Percentiles rank a stretch among this genome's conserved stretches.
These are phyloP conservation scores for Podilymbus podiceps DNA, from an alignment of 2,113 vertebrate species.

Conservation along the genomic window DNA sequence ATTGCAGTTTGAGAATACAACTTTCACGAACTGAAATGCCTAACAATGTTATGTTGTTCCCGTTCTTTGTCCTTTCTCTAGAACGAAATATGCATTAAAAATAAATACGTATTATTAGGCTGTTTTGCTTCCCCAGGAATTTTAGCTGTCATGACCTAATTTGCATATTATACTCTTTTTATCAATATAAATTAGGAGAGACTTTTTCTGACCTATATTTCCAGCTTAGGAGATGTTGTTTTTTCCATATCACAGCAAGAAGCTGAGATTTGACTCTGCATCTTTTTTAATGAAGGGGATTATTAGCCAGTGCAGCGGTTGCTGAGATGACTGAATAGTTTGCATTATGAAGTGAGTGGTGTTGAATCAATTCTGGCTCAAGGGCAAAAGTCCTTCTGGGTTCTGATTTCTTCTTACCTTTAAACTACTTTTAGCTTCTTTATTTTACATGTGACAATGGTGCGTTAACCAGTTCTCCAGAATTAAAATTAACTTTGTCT, in stretches of 20 bases:
- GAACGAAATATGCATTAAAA: slow-evolving; percentile 27
- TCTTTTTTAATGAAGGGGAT: slow-evolving; percentile 36
- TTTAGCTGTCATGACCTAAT: slow-evolving; percentile 5
- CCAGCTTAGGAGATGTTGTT: slow-evolving; percentile 15
- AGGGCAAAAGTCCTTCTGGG: neutral
- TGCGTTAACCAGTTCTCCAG: neutral
- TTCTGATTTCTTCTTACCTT: neutral
- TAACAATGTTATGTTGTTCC: neutral
- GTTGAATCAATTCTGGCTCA: slow-evolving; percentile 25
- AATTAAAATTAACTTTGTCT: neutral
- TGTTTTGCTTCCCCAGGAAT: neutral
- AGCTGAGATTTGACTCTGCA: slow-evolving; percentile 9
- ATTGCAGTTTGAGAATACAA: neutral
- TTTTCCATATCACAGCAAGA: neutral
- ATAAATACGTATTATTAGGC: slow-evolving; percentile 10
- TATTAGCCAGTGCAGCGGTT: neutral
- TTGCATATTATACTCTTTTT: slow-evolving; percentile 17
- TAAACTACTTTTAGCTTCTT: neutral
- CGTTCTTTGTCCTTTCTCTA: neutral
- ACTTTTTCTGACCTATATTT: slow-evolving; percentile 56
- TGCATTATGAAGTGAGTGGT: neutral
- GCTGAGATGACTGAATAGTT: slow-evolving; percentile 19
- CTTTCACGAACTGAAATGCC: neutral
- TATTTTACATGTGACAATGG: neutral
- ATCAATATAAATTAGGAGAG: neutral